These are phyloP conservation scores for Rhinatrema bivittatum DNA, from an alignment of 2,797 vertebrate species.

Conservation along the genomic window DNA sequence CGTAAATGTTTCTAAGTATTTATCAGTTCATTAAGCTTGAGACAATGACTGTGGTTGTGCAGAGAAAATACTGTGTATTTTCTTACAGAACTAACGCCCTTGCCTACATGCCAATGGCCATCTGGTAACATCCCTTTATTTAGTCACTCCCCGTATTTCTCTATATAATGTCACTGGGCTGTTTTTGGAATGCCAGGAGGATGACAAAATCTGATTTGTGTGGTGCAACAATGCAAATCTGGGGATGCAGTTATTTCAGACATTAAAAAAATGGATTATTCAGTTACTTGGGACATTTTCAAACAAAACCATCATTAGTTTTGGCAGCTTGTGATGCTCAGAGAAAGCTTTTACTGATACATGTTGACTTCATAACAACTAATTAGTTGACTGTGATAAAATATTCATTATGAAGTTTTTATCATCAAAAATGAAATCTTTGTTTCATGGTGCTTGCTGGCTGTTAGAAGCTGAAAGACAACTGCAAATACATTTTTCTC, in stretches of 20 bases:
- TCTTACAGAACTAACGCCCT: slow-evolving; percentile 45
- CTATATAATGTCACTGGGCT: slow-evolving; percentile 1
- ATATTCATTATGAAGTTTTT: not conserved
- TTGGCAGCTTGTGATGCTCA: slow-evolving; percentile 31
- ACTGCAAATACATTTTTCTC: not conserved
- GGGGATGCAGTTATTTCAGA: slow-evolving; percentile 8
- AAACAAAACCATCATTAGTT: slow-evolving; percentile 38
- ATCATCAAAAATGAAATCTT: not conserved
- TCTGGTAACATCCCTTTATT: slow-evolving; percentile 30
- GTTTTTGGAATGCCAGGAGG: slow-evolving; percentile 6
- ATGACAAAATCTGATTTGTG: slow-evolving; percentile 22
- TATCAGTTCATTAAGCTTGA: slow-evolving; percentile 31
- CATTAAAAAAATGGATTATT: slow-evolving; percentile 30
- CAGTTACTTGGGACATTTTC: slow-evolving; percentile 45
- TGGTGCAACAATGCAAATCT: slow-evolving; percentile 13
- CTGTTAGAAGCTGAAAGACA: not conserved
- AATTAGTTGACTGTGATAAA: slow-evolving; percentile 3
- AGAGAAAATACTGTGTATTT: slow-evolving; percentile 45
- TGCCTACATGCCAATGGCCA: slow-evolving; percentile 38
- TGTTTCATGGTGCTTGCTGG: not conserved
- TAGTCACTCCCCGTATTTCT: too few species aligned
- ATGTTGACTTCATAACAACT: slow-evolving; percentile 6
- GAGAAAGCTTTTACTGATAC: slow-evolving; percentile 37
- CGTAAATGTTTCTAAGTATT: slow-evolving; percentile 62
- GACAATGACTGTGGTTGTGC: slow-evolving; percentile 48